Evolutionary conservation across 1,140 invertebrate species (phyloP).

Genomic region (Saccostrea echinata): DNA sequence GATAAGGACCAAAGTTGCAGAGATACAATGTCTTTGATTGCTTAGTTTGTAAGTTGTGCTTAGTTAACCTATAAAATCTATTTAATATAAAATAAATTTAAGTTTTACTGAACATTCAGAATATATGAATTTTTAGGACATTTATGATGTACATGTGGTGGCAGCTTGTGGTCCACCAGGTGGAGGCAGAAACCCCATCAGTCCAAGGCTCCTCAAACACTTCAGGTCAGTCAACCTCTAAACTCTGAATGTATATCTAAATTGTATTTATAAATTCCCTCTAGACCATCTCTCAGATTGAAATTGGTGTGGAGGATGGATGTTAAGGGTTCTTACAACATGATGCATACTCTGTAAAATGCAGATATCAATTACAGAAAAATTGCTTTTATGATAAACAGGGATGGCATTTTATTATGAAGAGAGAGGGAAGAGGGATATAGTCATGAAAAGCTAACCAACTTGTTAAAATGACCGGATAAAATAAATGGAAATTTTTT

Average conservation of each 20-base stretch:
- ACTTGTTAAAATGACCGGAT: not conserved
- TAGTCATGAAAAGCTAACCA: not conserved
- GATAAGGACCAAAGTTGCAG: not conserved
- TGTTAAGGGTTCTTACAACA: no score
- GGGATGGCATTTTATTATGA: not conserved
- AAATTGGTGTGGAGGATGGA: no score
- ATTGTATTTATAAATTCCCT: no score
- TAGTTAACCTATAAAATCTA: no score
- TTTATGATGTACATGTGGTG: conserved; percentile 77
- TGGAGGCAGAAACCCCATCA: conserved; percentile 77
- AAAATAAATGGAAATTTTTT: not conserved
- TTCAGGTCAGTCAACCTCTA: conserved; percentile 72
- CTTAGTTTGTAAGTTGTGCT: no score
- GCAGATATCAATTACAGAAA: no score
- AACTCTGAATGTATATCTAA: no score
- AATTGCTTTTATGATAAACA: no score
- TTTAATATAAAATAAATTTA: no score
- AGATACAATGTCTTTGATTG: not conserved
- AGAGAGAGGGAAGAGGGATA: not conserved
- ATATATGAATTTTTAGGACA: conserved; percentile 65
- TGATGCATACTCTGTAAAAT: no score
- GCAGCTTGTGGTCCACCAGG: conserved; percentile 80
- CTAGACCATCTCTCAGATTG: no score
- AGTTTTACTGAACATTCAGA: not conserved
- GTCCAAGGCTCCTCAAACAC: conserved; percentile 78